Percentiles rank a stretch among this genome's conserved stretches.
These are phyloP conservation scores for Elephas maximus DNA, from an alignment of 2,113 vertebrate genomes.

Conservation along the genomic window DNA sequence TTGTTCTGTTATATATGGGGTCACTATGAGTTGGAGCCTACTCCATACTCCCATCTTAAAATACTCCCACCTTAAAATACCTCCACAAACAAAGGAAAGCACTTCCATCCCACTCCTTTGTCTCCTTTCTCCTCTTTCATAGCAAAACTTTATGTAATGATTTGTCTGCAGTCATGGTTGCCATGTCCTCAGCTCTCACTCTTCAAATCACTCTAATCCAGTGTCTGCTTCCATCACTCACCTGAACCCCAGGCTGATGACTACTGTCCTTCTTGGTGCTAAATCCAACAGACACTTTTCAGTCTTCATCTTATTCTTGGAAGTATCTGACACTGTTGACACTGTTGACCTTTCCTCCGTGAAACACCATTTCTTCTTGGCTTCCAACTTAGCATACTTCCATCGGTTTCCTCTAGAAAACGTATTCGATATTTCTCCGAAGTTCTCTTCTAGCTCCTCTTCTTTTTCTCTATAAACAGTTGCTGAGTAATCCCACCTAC, in stretches of 20 bases:
- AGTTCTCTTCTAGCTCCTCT: neutral
- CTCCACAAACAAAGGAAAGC: neutral
- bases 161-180: accelerated
- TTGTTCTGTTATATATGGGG: too few relatives aligned
- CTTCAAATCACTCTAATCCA: neutral
- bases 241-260: neutral
- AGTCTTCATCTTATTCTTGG: neutral
- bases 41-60: too few relatives aligned
- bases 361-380: neutral
- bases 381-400: neutral
- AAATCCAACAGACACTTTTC: neutral
- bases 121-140: neutral
- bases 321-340: neutral
- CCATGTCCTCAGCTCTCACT: neutral
- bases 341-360: accelerated
- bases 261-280: neutral
- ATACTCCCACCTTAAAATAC: neutral
- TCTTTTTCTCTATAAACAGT: neutral
- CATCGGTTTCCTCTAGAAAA: neutral
- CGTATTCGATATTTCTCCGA: neutral
- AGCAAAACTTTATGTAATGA: neutral
- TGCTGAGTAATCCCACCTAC: neutral
- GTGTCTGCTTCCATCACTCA: neutral
- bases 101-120: neutral
- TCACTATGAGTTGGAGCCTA: too few relatives aligned